These are phyloP conservation scores for Scelioninae gen. 2 DNA, from an alignment of 2,888 invertebrate genomes.

Conservation along the genomic window DNA sequence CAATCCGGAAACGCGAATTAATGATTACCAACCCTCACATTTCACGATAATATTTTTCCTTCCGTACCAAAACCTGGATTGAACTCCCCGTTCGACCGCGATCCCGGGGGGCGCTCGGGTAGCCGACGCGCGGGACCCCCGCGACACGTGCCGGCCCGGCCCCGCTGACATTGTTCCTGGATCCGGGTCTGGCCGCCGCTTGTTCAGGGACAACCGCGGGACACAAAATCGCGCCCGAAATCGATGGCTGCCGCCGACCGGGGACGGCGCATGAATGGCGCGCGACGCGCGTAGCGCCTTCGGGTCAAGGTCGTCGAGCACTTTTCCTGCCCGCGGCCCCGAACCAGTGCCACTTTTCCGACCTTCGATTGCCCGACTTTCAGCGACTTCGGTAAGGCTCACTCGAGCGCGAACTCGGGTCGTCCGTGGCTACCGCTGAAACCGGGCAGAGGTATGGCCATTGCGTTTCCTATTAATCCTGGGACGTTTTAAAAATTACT, in stretches of 20 bases:
- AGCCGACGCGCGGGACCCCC: too few relatives aligned
- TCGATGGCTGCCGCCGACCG: constrained; percentile 35
- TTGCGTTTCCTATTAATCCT: too few relatives aligned
- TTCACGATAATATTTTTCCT: too few relatives aligned
- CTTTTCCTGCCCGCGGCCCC: constrained; percentile 36
- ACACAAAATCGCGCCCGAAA: constrained; percentile 32
- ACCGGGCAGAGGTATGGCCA: too few relatives aligned
- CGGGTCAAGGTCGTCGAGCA: constrained; percentile 45
- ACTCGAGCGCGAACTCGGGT: too few relatives aligned
- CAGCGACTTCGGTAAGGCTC: constrained; percentile 22
- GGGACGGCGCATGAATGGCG: constrained; percentile 48
- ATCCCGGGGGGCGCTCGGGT: too few relatives aligned
- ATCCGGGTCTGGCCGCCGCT: constrained; percentile 22
- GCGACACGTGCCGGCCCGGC: constrained; percentile 22
- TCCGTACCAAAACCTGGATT: too few relatives aligned
- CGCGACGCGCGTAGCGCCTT: constrained; percentile 38
- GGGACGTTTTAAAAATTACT: too few relatives aligned
- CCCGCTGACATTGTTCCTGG: background rate
- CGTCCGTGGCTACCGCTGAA: too few relatives aligned
- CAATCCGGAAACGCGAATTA: too few relatives aligned
- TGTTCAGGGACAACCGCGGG: constrained; percentile 31
- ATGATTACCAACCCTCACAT: too few relatives aligned
- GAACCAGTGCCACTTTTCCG: constrained; percentile 46
- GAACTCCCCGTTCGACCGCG: too few relatives aligned
- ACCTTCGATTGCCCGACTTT: constrained; percentile 45